Conservation (phyloP, 2,888 invertebrate species). For the Plusia festucae region DNA sequence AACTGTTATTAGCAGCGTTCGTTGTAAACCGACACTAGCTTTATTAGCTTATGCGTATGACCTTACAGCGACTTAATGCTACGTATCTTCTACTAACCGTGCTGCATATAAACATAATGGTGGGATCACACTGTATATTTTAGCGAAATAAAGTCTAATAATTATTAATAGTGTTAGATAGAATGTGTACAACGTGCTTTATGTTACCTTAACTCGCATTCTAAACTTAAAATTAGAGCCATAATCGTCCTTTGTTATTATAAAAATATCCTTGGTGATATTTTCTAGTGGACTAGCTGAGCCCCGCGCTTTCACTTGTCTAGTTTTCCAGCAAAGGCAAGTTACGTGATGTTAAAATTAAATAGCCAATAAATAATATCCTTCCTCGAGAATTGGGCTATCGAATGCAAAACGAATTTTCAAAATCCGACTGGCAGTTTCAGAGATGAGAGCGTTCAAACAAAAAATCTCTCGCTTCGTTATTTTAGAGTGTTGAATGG, state of each 20-base stretch:
- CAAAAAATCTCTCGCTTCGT: too few relatives aligned
- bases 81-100: constrained; percentile 42
- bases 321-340: too few relatives aligned
- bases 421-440: too few relatives aligned
- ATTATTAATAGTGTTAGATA: neutral
- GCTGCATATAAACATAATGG: constrained; percentile 13
- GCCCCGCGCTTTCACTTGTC: too few relatives aligned
- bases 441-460: too few relatives aligned
- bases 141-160: neutral
- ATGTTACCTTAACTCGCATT: too few relatives aligned
- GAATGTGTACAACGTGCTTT: neutral
- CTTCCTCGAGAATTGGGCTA: too few relatives aligned
- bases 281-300: neutral
- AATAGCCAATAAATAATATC: too few relatives aligned
- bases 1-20: constrained; percentile 31
- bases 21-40: constrained; percentile 44
- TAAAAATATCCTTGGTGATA: neutral
- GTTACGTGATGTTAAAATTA: too few relatives aligned
- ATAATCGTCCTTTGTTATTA: neutral
- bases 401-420: too few relatives aligned
- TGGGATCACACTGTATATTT: neutral
- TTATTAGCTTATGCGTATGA: constrained; percentile 47
- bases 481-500: too few relatives aligned
- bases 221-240: too few relatives aligned
- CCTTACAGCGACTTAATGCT: constrained; percentile 51